Evolutionary conservation across 2,888 invertebrate species (phyloP), one percentile per base, ranked within the genome.

Genomic region (Hemicrepidius hirtus): DNA sequence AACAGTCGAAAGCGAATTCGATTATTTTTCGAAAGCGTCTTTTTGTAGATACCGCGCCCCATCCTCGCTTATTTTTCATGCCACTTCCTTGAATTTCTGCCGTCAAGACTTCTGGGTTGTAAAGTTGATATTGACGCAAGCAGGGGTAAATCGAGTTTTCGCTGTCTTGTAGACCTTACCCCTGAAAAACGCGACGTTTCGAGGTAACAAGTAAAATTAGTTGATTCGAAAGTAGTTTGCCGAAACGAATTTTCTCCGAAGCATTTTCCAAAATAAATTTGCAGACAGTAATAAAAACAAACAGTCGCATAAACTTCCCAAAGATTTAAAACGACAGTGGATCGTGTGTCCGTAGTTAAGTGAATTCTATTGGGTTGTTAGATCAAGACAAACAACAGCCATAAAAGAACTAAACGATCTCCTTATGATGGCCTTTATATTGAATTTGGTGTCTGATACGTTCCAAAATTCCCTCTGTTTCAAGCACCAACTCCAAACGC

Each of bases 361-460:
- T 60, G 60, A 60, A 55, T 67, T 55, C 57, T 55, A 37, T 59
- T 46, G 41, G 41, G 59, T 46, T 67, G 67, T 59, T 67, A 59
- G 67, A 71, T 71, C 37, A 62, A 53, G 59, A 71, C 71, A 66
- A 71, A 60, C 46, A 71, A 67, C 64, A 37, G 41, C 62, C 60
- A 67, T 71, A 71, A 71, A 71, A 60, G 50, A 65, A 57, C 50
- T 49, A 68, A 68, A 68, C 68, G 57, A 68, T 68, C 59, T 59
- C 35, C 68, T 71, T 64, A 71, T 65, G 65, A 65, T 71, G 46
- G 53, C 55, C 55, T 41, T 71, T 65, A 49, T 57, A 59, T 59
- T 49, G 64, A 71, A 44, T 71, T 59, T 60, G 65, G 65, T 59
- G 64, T 57, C 64, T 64, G 70, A 57, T 70, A 70, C 63, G 46